phyloP scores from a whole-genome alignment of 2,888 invertebrate genomes.

The Tubulanus polymorphus region DNA sequence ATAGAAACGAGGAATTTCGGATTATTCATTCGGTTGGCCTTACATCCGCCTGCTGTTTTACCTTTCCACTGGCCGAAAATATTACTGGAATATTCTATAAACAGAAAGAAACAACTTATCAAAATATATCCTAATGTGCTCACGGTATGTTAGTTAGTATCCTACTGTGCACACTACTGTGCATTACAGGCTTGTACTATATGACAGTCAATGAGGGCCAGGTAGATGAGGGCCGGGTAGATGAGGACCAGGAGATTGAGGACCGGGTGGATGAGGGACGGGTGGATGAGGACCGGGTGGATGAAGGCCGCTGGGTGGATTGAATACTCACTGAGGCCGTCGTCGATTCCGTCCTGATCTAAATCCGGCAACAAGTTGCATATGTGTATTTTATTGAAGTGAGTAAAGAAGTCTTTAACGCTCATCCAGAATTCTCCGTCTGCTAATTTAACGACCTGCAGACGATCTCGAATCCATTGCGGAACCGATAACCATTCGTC shows the following conservation, averaged over 20 bases:
- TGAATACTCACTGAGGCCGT: constrained; percentile 61
- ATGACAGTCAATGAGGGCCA: no score
- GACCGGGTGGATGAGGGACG: no score
- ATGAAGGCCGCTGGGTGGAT: no score
- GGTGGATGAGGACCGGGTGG: no score
- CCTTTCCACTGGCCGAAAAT: constrained; percentile 38
- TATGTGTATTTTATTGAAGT: constrained; percentile 67
- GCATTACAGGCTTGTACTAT: no score
- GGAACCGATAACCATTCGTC: constrained; percentile 69
- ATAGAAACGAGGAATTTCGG: constrained; percentile 32
- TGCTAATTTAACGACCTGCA: no score
- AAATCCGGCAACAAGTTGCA: constrained; percentile 73
- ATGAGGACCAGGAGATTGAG: no score
- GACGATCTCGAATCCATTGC: constrained; percentile 62
- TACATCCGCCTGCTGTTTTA: constrained; percentile 34
- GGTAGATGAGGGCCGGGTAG: no score
- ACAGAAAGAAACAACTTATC: constrained; percentile 3
- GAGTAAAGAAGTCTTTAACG: constrained; percentile 65
- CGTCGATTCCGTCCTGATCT: constrained; percentile 67
- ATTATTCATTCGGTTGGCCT: constrained; percentile 30
- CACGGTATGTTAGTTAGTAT: no score
- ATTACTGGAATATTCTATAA: constrained; percentile 29
- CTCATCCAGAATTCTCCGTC: constrained; percentile 75
- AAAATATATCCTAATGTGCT: no score
- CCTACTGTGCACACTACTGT: no score